Percentiles rank a stretch among this genome's conserved stretches.
Evolutionary conservation across 2,888 invertebrate species (phyloP).

Genomic region (Sturmia bella): DNA sequence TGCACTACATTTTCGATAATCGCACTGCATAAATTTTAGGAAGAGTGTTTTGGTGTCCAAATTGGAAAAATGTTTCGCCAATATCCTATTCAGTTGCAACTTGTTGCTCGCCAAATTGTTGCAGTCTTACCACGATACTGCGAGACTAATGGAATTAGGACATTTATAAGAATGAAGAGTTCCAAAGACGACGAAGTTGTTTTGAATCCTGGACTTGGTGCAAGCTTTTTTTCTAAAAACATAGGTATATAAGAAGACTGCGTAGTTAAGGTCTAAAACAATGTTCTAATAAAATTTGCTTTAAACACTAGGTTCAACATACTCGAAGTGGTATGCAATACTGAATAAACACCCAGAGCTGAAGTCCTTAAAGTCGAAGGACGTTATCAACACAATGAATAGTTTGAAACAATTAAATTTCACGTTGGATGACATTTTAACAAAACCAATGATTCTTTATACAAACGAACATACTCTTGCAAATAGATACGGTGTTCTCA

Average conservation of each 20-base stretch:
- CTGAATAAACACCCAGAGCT: constrained; percentile 77
- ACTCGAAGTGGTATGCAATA: constrained; percentile 74
- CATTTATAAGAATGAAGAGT: not conserved
- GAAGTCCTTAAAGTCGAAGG: constrained; percentile 75
- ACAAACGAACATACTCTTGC: constrained; percentile 84
- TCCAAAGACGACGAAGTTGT: constrained; percentile 29
- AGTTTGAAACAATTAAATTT: constrained; percentile 80
- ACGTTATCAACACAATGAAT: constrained; percentile 75
- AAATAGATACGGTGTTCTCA: constrained; percentile 85
- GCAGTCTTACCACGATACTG: constrained; percentile 30
- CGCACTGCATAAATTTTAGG: not conserved
- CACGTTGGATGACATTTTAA: constrained; percentile 83
- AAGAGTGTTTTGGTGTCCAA: constrained; percentile 8
- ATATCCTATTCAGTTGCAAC: constrained; percentile 20
- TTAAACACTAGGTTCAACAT: constrained; percentile 73
- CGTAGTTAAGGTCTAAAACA: not conserved
- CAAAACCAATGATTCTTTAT: constrained; percentile 84
- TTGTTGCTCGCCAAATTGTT: constrained; percentile 37
- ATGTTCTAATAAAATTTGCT: not conserved
- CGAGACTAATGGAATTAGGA: constrained; percentile 15
- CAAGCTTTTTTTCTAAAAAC: constrained; percentile 55
- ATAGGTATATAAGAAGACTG: constrained; percentile 42
- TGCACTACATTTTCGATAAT: no score
- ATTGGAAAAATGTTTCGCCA: constrained; percentile 45
- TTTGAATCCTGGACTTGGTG: constrained; percentile 21